Evolutionary conservation across 2,113 vertebrate species (phyloP).

Genomic region (Neotoma lepida): DNA sequence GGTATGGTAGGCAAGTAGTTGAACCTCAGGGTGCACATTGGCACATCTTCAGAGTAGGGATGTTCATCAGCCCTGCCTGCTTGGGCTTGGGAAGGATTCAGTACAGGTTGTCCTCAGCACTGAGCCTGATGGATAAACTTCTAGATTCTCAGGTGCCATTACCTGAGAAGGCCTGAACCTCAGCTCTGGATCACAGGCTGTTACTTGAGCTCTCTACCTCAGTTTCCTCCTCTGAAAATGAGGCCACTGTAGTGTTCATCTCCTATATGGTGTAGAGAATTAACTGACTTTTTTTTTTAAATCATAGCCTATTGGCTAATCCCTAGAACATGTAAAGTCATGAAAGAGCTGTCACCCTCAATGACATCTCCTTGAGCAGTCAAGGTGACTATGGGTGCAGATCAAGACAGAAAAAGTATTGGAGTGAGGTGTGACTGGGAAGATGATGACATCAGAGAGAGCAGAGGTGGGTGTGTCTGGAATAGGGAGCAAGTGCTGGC

Average conservation of each 20-base stretch:
- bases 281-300: background rate
- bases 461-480: background rate
- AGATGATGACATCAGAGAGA: background rate
- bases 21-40: background rate
- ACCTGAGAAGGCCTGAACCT: background rate
- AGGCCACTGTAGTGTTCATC: background rate
- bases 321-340: background rate
- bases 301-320: rapidly evolving
- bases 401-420: background rate
- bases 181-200: background rate
- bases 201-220: background rate
- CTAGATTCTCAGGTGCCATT: background rate
- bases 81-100: background rate
- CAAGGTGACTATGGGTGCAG: background rate
- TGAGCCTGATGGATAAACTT: background rate
- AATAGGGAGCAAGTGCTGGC: too few relatives aligned
- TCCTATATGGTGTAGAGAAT: background rate
- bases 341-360: background rate
- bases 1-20: background rate
- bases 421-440: background rate
- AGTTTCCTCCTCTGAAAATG: background rate
- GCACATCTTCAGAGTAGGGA: background rate
- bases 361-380: background rate
- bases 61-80: rapidly evolving
- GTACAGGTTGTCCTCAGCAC: background rate